These are phyloP conservation scores for Leucophenga montana DNA, from an alignment of 2,888 invertebrate species.

Conservation along the genomic window DNA sequence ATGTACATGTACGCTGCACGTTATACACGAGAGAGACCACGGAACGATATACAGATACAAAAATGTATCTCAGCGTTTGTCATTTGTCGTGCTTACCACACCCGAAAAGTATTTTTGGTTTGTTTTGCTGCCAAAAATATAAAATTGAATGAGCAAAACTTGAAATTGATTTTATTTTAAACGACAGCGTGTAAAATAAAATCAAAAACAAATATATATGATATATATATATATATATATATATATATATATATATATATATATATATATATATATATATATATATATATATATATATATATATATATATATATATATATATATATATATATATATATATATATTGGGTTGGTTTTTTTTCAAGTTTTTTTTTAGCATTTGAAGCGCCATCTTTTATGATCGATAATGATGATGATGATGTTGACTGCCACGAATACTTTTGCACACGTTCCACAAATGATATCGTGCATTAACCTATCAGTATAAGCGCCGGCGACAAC, in stretches of 20 bases:
- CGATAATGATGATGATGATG: not conserved
- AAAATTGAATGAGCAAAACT: conserved; percentile 14
- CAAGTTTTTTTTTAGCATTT: not conserved
- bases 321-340: too few species aligned
- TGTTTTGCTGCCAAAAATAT: conserved; percentile 35
- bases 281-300: too few species aligned
- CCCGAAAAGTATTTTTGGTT: conserved; percentile 34
- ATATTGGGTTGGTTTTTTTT: too few species aligned
- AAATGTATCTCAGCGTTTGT: not conserved
- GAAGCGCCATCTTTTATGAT: conserved; percentile 11
- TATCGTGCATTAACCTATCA: conserved; percentile 32
- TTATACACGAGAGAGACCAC: not conserved
- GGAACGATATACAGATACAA: not conserved
- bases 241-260: not conserved
- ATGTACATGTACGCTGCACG: conserved; percentile 27
- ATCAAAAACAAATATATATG: not conserved
- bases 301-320: too few species aligned
- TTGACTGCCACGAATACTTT: conserved; percentile 18
- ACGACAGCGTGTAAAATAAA: not conserved
- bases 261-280: too few species aligned
- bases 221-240: too few species aligned
- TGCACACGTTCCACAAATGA: conserved; percentile 31
- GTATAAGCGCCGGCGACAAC: too few species aligned
- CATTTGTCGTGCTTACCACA: conserved; percentile 28
- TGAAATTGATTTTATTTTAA: conserved; percentile 15